A percentile compares a stretch with the other conserved stretches of the same genome.
phyloP scores from a whole-genome alignment of 64 coral and sea anemone genomes.

The Acropora yongei region DNA sequence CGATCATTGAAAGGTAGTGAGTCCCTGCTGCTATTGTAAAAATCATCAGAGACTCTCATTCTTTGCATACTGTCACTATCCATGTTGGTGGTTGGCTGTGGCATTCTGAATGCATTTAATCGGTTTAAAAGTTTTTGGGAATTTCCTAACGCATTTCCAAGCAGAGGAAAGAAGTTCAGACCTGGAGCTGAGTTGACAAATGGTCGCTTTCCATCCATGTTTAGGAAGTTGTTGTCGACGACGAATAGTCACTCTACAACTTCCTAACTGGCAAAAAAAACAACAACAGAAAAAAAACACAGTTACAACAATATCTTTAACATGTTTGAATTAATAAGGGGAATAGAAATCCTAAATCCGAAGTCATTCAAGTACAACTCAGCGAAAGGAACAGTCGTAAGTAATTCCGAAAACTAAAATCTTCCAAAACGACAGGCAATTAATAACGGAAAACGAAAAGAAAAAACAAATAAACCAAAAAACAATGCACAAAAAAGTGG shows the following conservation, averaged over 20 bases:
- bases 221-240: neutral
- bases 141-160: slow-evolving; percentile 14
- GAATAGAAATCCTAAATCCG: too few species aligned
- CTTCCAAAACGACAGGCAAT: too few species aligned
- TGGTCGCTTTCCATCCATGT: slow-evolving; percentile 9
- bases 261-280: too few species aligned
- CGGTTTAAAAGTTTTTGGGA: neutral
- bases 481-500: too few species aligned
- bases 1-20: neutral
- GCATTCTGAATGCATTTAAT: neutral
- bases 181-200: neutral
- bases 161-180: neutral
- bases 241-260: neutral
- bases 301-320: too few species aligned
- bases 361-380: too few species aligned
- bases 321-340: too few species aligned
- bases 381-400: too few species aligned
- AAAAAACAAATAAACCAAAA: too few species aligned
- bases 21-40: neutral
- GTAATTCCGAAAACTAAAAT: too few species aligned
- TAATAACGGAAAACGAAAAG: too few species aligned
- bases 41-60: neutral
- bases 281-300: too few species aligned
- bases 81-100: neutral
- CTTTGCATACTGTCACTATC: neutral